Conservation (phyloP, 2,113 vertebrate genomes). For the Loxodonta africana region DNA sequence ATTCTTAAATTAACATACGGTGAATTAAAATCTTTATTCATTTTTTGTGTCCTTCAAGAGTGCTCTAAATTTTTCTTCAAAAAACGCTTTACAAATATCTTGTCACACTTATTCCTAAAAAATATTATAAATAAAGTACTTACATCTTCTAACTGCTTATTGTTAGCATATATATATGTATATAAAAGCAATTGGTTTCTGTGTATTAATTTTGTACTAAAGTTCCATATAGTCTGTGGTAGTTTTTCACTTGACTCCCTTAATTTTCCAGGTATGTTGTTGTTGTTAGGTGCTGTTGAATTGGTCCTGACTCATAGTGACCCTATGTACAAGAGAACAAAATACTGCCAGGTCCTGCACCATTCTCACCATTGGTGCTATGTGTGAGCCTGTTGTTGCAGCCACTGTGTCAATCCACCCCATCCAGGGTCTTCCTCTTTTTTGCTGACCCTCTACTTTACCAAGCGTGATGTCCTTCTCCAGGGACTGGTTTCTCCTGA, state of each 20-base stretch:
- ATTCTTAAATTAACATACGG: background rate
- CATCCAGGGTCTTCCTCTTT: too few species aligned
- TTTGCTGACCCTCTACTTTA: too few species aligned
- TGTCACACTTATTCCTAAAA: background rate
- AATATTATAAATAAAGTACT: background rate
- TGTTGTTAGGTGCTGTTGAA: too few species aligned
- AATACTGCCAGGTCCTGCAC: too few species aligned
- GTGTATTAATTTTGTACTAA: background rate
- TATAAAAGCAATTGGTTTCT: background rate
- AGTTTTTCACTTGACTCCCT: background rate
- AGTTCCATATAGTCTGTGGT: background rate
- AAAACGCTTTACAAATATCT: background rate
- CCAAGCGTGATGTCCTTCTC: too few species aligned
- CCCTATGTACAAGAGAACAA: too few species aligned
- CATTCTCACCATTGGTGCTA: too few species aligned
- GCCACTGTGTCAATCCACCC: too few species aligned
- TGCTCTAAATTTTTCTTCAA: background rate
- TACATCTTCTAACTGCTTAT: background rate
- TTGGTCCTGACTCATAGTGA: too few species aligned
- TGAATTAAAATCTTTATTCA: slow-evolving; percentile 10
- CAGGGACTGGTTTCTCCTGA: too few species aligned
- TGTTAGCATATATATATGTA: background rate
- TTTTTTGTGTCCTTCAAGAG: background rate
- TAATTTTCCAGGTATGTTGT: background rate
- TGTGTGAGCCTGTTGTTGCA: too few species aligned